A percentile compares a stretch with the other conserved stretches of the same genome.
phyloP scores from a whole-genome alignment of 2,113 vertebrate genomes.

The Ranitomeya variabilis region DNA sequence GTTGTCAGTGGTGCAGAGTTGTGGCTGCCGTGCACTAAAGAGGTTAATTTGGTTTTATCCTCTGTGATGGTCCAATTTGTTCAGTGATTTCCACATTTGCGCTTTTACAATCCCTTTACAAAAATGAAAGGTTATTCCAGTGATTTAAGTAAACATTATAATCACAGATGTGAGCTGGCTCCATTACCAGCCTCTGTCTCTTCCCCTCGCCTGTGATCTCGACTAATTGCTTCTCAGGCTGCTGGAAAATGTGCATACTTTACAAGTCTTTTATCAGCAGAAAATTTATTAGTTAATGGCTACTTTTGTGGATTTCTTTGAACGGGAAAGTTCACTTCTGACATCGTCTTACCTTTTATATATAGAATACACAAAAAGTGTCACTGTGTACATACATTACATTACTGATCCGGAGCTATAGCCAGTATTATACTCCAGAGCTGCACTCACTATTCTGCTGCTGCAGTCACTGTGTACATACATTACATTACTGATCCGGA shows the following conservation, averaged over 20 bases:
- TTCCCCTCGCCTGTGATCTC: not conserved
- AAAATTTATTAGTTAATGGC: not conserved
- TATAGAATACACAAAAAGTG: not conserved
- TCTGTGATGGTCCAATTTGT: slow-evolving; percentile 12
- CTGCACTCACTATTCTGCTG: slow-evolving; percentile 9
- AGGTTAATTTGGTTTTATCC: slow-evolving; percentile 33
- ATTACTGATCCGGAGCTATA: not conserved
- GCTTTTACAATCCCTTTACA: slow-evolving; percentile 35
- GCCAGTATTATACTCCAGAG: not conserved
- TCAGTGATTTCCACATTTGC: slow-evolving; percentile 26
- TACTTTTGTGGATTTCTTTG: not conserved
- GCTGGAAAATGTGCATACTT: not conserved
- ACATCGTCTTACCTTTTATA: not conserved
- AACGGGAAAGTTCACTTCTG: not conserved
- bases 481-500: not conserved
- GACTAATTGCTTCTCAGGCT: slow-evolving; percentile 28
- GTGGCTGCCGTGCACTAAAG: not conserved
- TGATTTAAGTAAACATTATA: slow-evolving; percentile 42
- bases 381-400: not conserved
- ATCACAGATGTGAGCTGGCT: slow-evolving; percentile 27
- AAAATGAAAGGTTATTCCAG: slow-evolving; percentile 33
- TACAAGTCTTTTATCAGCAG: slow-evolving; percentile 15
- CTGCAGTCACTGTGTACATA: not conserved
- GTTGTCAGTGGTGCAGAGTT: not conserved
- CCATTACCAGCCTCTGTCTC: slow-evolving; percentile 12